These are phyloP conservation scores for Stichopus chloronotus DNA, from an alignment of 35 echinoderm and acorn worm genomes.

Conservation along the genomic window DNA sequence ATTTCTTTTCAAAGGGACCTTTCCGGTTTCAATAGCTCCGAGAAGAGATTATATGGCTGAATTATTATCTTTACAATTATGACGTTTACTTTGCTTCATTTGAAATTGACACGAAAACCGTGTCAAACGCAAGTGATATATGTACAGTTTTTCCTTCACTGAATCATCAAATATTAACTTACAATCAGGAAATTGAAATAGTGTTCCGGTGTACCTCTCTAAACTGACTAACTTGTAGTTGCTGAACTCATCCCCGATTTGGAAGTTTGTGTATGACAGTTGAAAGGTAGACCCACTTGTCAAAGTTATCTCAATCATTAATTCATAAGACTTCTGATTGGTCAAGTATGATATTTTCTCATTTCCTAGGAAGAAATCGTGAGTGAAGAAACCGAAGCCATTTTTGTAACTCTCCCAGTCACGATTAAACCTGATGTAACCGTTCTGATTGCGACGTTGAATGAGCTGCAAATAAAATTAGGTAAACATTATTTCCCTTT, in stretches of 20 bases:
- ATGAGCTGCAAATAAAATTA: not conserved
- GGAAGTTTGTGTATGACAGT: not conserved
- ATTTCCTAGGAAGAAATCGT: constrained; percentile 5
- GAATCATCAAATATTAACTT: too few species aligned
- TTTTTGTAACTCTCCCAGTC: not conserved
- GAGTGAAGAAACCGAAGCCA: not conserved
- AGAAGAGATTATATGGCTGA: too few species aligned
- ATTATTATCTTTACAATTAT: too few species aligned
- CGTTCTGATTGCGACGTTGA: not conserved
- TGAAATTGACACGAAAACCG: too few species aligned
- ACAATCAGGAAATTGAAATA: not conserved
- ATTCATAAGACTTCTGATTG: not conserved
- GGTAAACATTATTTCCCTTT: not conserved
- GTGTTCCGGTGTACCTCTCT: not conserved
- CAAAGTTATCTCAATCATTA: not conserved
- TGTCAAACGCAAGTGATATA: too few species aligned
- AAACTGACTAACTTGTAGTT: constrained; percentile 5
- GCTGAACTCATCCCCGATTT: constrained; percentile 9
- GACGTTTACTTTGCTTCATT: too few species aligned
- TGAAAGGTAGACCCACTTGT: not conserved
- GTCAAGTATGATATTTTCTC: constrained; percentile 1
- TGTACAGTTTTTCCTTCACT: too few species aligned
- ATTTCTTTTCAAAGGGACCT: too few species aligned
- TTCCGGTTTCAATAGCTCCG: too few species aligned
- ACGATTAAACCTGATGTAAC: not conserved